Base-by-base conservation (phyloP, 1,140 invertebrate species). In the Asobara japonica region DNA sequence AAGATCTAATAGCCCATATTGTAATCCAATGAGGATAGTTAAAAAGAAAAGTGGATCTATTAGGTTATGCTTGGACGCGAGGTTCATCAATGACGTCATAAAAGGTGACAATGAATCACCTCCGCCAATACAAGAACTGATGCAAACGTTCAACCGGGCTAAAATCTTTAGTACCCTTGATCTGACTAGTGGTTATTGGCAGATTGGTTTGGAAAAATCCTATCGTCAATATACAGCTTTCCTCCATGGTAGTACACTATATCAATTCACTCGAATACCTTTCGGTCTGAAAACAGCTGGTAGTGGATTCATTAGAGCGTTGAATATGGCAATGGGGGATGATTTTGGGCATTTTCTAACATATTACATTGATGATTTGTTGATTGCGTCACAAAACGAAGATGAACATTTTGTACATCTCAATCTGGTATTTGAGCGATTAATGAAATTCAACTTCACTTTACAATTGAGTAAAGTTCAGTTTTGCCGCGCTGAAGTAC, bases 21-120 rank as follows among this genome's bases (percentile, higher is more conserved):
- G 68, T 18, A 74, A 71, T 20, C 72, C 72, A 8, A 11, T 70
- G 3, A 38, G 60, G 20, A 48, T 74, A 27, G 62, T 73, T 4
- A n/a, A 3, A 20, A 76, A 77, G 51, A 76, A 69, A 60, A 66
- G 76, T 31, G 56, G 67, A 6, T 36, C 18, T 11, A 36, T 78
- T 6, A 66, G 72, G 36, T 27, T 74, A 8, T 76, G 76, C 70
- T 67, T 77, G 30, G 77, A 77, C 69, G 76, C 74, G 3, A 73
- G 76, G 33, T 73, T 48, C 33, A 18, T 79, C 20, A 79, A 77
- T 38, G 38, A 66, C 7, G 30, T 66, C 20, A 76, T 77, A 29
- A 64, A 62, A 18, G 45, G 36, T 27, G 78, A 79, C 33, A 69
- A 74, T 45, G 76, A 69, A 29, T 68, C 65, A 20, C 62, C 62